phyloP scores from a whole-genome alignment of 2,888 invertebrate genomes.

The Heliconius hortense region DNA sequence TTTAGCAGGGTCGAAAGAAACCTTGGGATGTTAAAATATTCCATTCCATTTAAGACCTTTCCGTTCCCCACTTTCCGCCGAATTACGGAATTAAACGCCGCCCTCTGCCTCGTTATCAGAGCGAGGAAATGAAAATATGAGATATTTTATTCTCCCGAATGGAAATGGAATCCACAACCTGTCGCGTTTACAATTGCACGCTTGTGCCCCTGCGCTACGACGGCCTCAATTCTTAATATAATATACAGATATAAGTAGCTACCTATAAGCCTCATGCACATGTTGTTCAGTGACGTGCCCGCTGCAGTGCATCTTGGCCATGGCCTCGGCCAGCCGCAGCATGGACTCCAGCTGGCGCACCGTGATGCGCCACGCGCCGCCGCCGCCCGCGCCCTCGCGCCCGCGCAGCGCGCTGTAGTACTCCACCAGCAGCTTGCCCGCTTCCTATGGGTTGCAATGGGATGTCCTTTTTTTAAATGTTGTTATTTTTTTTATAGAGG shows the following conservation, averaged over 20 bases:
- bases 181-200: neutral
- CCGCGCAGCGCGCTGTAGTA: constrained; percentile 94
- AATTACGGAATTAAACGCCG: neutral
- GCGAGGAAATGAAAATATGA: no score
- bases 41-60: no score
- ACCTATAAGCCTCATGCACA: constrained; percentile 86
- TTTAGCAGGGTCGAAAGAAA: no score
- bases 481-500: neutral
- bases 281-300: constrained; percentile 93
- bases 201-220: no score
- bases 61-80: no score
- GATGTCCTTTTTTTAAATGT: neutral
- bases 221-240: neutral
- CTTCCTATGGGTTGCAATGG: constrained; percentile 80
- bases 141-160: no score
- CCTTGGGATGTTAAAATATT: no score
- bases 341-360: constrained; percentile 92
- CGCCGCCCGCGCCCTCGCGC: constrained; percentile 88
- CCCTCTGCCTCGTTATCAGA: no score
- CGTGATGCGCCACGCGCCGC: constrained; percentile 95
- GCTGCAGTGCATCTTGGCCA: constrained; percentile 97
- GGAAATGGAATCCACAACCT: neutral
- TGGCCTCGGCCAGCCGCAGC: constrained; percentile 97
- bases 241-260: no score
- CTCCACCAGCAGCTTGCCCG: constrained; percentile 91